phyloP scores from a whole-genome alignment of 2,888 invertebrate species.

The Mythimna lalbum region DNA sequence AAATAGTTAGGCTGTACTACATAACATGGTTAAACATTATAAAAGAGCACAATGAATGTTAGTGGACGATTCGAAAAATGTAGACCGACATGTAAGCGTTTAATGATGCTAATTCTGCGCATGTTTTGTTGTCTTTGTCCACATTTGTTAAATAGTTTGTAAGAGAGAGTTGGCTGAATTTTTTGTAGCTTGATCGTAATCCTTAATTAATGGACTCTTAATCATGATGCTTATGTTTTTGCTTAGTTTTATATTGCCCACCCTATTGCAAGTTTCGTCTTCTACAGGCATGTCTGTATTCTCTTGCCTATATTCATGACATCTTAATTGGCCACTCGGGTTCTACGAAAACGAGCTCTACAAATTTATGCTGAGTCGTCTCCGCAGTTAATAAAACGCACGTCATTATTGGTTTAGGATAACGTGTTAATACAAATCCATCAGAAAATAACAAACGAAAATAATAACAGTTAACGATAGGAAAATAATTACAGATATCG shows the following conservation, averaged over 20 bases:
- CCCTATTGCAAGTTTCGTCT: background rate
- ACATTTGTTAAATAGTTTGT: conserved; percentile 36
- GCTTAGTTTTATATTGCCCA: background rate
- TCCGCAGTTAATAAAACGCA: conserved; percentile 38
- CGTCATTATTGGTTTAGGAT: conserved; percentile 61
- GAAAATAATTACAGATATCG: conserved; percentile 56
- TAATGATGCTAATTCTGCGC: conserved; percentile 48
- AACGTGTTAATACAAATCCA: conserved; percentile 30
- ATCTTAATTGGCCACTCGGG: conserved; percentile 22
- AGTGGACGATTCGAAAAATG: conserved; percentile 57
- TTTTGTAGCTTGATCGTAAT: conserved; percentile 24
- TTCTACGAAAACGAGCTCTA: background rate
- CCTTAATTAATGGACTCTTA: conserved; percentile 40
- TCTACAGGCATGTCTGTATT: background rate
- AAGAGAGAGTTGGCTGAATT: conserved; percentile 24
- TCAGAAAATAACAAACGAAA: conserved; percentile 12
- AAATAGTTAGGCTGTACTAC: conserved; percentile 42
- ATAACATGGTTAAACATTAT: conserved; percentile 41
- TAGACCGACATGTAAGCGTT: conserved; percentile 38
- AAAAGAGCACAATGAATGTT: conserved; percentile 41
- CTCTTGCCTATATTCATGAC: background rate
- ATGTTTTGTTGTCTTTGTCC: conserved; percentile 31
- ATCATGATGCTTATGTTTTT: conserved; percentile 20
- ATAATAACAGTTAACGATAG: conserved; percentile 32
- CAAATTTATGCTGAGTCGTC: conserved; percentile 26